Evolutionary conservation across 1,140 invertebrate genomes (phyloP), one percentile per base, ranked within the genome.

Genomic region (Laodelphax striatellus): DNA sequence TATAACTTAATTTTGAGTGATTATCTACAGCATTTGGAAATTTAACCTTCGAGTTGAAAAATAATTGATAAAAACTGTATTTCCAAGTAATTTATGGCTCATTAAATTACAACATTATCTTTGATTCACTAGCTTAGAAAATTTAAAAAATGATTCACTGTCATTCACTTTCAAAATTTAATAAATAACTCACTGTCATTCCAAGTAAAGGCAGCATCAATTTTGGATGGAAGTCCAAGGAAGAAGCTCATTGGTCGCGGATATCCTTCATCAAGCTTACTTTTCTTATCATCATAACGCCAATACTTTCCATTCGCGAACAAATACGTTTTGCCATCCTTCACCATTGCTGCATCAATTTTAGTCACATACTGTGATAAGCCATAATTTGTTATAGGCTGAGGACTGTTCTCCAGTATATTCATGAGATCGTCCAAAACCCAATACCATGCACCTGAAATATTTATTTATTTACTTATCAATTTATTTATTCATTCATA

Each of bases 281-380:
- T 67, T 0, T 70, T 71, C 10, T 60, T 70, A 66, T 86, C 84
- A 67, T 88, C 80, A 64, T 79, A 87, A 55, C 84, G 73, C 82
- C 85, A 88, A 71, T 85, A 88, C 38, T 24, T 50, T 22, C 31
- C 60, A 60, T 63, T 76, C 75, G 71, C 76, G 65, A 78, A 79
- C 38, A 79, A 68, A 65, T 79, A 79, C 52, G 77, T 78, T 72
- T 75, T 80, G 63, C 68, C 68, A 61, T 77, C 73, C 57, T 77
- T 77, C 28, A 80, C 71, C 70, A 87, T 81, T 2, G 80, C 85
- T 1, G 86, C 85, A 70, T 87, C 85, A 17, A 90, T 73, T 61
- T 79, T 77, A n/a, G 79, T 72, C 0, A 90, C 69, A 63, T 79
- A 73, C 1, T 71, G 58, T 1, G 86, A 84, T 8, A 91, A 72